Evolutionary conservation across 2,113 vertebrate species (phyloP).

Genomic region (Zeus faber): DNA sequence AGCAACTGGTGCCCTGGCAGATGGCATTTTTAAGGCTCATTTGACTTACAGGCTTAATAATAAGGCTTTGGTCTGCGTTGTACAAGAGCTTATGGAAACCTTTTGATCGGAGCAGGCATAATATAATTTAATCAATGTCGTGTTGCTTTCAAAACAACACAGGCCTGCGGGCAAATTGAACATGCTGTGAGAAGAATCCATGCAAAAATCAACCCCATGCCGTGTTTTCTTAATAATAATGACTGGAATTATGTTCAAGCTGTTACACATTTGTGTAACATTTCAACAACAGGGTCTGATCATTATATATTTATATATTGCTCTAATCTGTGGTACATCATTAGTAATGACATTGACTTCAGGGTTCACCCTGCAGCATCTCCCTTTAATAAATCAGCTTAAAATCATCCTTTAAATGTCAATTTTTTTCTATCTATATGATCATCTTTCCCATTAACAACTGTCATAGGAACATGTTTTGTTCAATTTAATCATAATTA

Average conservation of each 20-base stretch:
- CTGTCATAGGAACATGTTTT: too few species aligned
- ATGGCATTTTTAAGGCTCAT: constrained; percentile 49
- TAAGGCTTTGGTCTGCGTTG: constrained; percentile 45
- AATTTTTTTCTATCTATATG: too few species aligned
- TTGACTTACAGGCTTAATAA: constrained; percentile 48
- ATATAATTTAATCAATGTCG: constrained; percentile 45
- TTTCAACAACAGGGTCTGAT: too few species aligned
- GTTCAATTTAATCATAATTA: too few species aligned
- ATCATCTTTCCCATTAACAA: too few species aligned
- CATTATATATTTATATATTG: too few species aligned
- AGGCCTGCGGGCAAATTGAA: constrained; percentile 10
- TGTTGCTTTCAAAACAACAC: constrained; percentile 22
- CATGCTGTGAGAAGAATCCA: constrained; percentile 8
- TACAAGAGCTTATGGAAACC: constrained; percentile 34
- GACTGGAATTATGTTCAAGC: constrained; percentile 9
- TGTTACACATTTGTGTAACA: constrained; percentile 15
- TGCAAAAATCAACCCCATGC: constrained; percentile 19
- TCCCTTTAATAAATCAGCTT: too few species aligned
- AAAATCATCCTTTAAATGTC: too few species aligned
- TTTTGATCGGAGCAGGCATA: constrained; percentile 38
- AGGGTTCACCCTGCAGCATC: too few species aligned
- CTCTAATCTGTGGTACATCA: too few species aligned
- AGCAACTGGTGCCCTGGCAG: constrained; percentile 31
- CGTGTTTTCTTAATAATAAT: constrained; percentile 13
- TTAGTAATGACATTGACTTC: too few species aligned